Evolutionary conservation across 1,140 invertebrate genomes (phyloP), one percentile per base, ranked within the genome.

Genomic region (Ladona fulva): DNA sequence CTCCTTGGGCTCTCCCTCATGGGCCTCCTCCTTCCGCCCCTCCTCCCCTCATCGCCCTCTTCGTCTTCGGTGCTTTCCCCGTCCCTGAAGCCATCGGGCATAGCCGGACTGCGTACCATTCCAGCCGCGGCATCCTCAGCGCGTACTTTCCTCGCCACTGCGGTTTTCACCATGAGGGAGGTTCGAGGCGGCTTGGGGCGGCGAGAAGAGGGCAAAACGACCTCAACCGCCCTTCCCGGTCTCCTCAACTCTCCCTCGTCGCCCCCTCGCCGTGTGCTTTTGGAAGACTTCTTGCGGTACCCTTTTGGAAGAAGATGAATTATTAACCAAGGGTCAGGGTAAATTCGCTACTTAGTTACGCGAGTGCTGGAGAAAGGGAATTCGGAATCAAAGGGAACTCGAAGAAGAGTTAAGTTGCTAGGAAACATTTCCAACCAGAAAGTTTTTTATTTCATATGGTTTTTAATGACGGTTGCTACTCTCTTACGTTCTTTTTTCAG

Each of bases 1-100:
- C 89, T 87, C 81, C 91, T 84, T 0, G 89, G 89, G 81, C 88
- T 91, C 74, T 92, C 91, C 78, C 91, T 85, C 11, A 88, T 85
- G 44, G 44, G 44, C 77, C 91, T 88, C 81, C 90, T 89, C 83
- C 90, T 89, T 81, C 85, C 87, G 78, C 79, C 84, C 52, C 52
- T 66, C 52, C 52, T 16, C 52, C 52, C 3, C 3, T 66, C 3
- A 5, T 12, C 52, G 5, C 12, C 52, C 79, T 81, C 86, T 78
- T 73, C 82, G 73, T 76, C 83, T 83, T 52, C 80, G 81, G 52
- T 85, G 82, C 75, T 80, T 77, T 42, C 42, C 0, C 42, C 52
- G 12, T 82, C 77, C 19, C 82, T 81, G 76, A 84, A 83, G n/a
- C 83, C 84, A 79, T 86, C 84, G 79, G 84, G 83, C 82, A 83